Percentiles rank a stretch among this genome's conserved stretches.
Conservation (phyloP, 64 coral and sea anemone genomes). For the Platygyra sinensis region DNA sequence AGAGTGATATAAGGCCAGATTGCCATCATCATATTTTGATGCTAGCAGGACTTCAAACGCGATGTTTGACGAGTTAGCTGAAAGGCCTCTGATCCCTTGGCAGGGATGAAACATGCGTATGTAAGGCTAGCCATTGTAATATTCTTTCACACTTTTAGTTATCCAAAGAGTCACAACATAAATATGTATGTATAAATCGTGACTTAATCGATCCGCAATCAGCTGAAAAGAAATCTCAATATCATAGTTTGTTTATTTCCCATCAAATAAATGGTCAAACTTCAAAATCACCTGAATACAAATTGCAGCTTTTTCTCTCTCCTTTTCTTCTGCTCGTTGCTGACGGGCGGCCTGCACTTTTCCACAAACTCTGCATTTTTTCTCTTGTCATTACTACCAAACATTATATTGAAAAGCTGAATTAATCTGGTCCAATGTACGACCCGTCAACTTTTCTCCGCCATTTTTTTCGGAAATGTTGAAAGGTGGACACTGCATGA, state of each 20-base stretch:
- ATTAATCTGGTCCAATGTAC: background rate
- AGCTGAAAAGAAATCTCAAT: background rate
- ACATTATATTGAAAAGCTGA: constrained; percentile 42
- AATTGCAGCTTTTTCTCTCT: constrained; percentile 68
- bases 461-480: background rate
- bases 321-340: constrained; percentile 65
- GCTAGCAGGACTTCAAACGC: no score
- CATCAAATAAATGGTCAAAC: background rate
- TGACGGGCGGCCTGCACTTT: constrained; percentile 73
- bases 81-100: no score
- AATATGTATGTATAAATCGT: no score
- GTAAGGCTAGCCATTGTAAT: no score
- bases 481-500: background rate
- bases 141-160: no score
- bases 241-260: background rate
- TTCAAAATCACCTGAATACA: constrained; percentile 48
- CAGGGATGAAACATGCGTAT: no score
- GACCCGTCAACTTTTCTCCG: background rate
- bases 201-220: no score
- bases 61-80: no score
- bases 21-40: no score
- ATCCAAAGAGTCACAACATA: no score
- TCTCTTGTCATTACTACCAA: constrained; percentile 34
- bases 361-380: constrained; percentile 53
- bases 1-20: no score